Conservation (phyloP, 2,797 vertebrate species). For the Prionace glauca region DNA sequence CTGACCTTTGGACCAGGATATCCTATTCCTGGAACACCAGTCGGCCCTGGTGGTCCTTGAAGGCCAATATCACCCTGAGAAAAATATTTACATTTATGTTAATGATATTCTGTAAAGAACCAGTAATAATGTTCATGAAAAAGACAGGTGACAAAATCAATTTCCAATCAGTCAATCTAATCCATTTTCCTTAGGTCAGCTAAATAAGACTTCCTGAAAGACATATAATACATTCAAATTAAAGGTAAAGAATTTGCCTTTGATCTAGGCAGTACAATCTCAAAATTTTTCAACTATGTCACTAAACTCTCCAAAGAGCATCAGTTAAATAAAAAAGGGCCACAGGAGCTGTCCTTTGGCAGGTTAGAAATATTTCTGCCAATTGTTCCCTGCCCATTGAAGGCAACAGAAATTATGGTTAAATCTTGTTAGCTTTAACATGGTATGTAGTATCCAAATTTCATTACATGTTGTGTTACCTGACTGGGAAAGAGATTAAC, state of each 20-base stretch:
- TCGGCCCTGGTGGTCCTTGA: slow-evolving; percentile 60
- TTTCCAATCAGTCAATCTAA: background rate
- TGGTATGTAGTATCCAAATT: background rate
- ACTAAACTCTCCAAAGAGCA: background rate
- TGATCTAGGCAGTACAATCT: background rate
- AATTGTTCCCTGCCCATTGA: background rate
- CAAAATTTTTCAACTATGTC: background rate
- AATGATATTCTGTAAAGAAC: background rate
- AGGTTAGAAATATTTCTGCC: background rate
- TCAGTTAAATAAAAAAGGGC: background rate
- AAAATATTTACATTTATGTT: background rate
- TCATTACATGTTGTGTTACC: background rate
- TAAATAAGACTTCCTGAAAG: background rate
- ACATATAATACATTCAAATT: background rate
- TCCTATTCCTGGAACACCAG: slow-evolving; percentile 60
- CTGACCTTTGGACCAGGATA: slow-evolving; percentile 67
- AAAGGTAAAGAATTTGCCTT: background rate
- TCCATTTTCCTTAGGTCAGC: background rate
- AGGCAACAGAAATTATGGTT: background rate
- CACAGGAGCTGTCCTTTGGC: background rate
- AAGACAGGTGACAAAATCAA: background rate
- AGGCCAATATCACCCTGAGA: slow-evolving; percentile 69
- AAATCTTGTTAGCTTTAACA: background rate
- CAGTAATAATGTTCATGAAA: background rate
- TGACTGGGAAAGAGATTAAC: background rate